Evolutionary conservation across 2,888 invertebrate genomes (phyloP), one percentile per base, ranked within the genome.

Genomic region (Augochlorella aurata): DNA sequence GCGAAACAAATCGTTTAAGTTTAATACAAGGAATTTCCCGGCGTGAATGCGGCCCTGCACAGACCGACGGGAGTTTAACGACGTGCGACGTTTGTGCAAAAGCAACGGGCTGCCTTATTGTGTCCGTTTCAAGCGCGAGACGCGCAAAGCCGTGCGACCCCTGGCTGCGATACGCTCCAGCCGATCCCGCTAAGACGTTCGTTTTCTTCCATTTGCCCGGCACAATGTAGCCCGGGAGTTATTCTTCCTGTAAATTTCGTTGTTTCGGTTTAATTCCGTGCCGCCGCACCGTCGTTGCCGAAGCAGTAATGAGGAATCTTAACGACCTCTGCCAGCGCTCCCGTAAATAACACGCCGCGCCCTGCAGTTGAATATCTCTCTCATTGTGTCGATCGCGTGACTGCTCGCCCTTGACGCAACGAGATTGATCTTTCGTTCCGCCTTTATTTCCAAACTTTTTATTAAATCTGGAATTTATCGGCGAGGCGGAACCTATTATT

Each of bases 41-140:
- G n/a, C 63, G 29, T 16, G 82, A 80, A 87, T 81, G 78, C 65
- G n/a, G 38, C 45, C 4, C 14, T 58, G 70, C 49, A 49, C 52
- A 58, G 82, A 16, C 81, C 21, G 65, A 69, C 70, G 81, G 69
- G 65, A 78, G 81, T 85, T 87, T 88, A 87, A 87, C 89, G 85
- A 77, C 83, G 78, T 79, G 29, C 63, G 18, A 63, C 58, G 58
- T 58, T 87, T 85, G 74, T 83, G 74, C 78, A 81, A 87, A 87
- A 87, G 88, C 78, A 77, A 54, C 79, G 68, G 38, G 70, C 77
- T 65, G 66, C 61, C 52, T 69, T 70, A 75, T 81, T 82, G 87
- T 87, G 79, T 66, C 70, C 74, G 52, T 66, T 69, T 67, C 58
- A 24, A 75, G 24, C 21, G 61, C 74, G 24, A 54, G 18, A n/a